Conservation (phyloP, 2,113 vertebrate genomes). For the Cyrtonyx montezumae region DNA sequence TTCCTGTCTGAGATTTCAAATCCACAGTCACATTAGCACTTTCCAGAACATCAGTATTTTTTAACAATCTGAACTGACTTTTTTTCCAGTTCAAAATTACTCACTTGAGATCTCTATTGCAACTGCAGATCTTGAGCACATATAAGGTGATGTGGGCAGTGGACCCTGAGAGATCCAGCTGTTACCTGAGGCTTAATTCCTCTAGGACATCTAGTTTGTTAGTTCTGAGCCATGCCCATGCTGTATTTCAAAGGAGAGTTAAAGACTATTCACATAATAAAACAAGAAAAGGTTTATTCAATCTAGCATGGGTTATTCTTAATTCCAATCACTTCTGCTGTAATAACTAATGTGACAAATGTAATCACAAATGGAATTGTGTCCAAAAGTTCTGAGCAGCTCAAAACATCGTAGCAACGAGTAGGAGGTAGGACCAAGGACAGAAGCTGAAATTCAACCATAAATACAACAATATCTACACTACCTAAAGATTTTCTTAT, state of each 20-base stretch:
- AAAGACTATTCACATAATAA: neutral
- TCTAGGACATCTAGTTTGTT: neutral
- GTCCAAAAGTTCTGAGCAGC: neutral
- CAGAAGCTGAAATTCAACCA: neutral
- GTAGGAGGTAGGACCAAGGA: neutral
- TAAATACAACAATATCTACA: neutral
- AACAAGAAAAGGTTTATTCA: neutral
- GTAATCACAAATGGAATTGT: constrained; percentile 11
- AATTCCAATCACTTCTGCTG: neutral
- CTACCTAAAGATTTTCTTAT: neutral
- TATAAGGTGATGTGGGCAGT: neutral
- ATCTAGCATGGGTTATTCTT: neutral
- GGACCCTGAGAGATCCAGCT: neutral
- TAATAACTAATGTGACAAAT: neutral
- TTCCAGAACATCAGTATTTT: neutral
- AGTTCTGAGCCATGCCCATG: neutral
- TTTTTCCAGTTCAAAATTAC: neutral
- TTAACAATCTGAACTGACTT: neutral
- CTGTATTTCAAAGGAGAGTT: constrained; percentile 6
- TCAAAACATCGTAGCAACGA: neutral
- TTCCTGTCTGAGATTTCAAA: neutral
- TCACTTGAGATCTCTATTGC: neutral
- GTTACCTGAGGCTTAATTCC: neutral
- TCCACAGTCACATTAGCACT: neutral
- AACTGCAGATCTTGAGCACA: neutral